Percentiles rank a stretch among this genome's conserved stretches.
Conservation (phyloP, 2,888 invertebrate species). For the Drosophila neotestacea region DNA sequence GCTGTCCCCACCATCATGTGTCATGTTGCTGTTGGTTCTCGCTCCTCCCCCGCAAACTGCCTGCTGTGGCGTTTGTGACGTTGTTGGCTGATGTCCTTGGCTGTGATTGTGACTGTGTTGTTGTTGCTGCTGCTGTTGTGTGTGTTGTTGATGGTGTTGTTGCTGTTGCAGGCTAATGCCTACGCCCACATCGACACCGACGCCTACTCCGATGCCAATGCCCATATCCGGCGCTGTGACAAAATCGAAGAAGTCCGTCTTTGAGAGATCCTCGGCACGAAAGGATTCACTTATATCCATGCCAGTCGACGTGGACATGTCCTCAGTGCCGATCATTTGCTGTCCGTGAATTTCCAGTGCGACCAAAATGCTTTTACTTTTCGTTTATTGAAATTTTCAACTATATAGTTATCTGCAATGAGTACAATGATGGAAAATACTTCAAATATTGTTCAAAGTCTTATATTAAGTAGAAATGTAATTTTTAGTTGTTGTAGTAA, state of each 20-base stretch:
- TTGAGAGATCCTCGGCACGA: slow-evolving; percentile 92
- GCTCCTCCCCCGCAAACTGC: slow-evolving; percentile 46
- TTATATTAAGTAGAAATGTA: too few relatives aligned
- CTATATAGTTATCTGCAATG: slow-evolving; percentile 11
- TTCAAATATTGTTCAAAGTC: too few relatives aligned
- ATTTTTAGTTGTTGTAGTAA: not conserved
- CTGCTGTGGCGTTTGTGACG: slow-evolving; percentile 69
- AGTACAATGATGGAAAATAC: not conserved
- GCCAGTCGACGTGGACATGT: slow-evolving; percentile 86
- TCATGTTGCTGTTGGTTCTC: slow-evolving; percentile 67
- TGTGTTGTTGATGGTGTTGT: slow-evolving; percentile 75
- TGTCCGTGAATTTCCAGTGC: slow-evolving; percentile 71
- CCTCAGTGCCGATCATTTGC: slow-evolving; percentile 85
- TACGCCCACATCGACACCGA: slow-evolving; percentile 84
- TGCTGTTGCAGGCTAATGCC: slow-evolving; percentile 83
- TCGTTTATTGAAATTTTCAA: not conserved
- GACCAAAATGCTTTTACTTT: slow-evolving; percentile 16
- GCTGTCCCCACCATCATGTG: slow-evolving; percentile 71
- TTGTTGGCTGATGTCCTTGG: slow-evolving; percentile 66
- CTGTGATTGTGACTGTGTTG: slow-evolving; percentile 56
- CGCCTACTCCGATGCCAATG: slow-evolving; percentile 83
- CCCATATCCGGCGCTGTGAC: slow-evolving; percentile 92
- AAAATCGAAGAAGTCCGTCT: slow-evolving; percentile 95
- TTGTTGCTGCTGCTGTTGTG: slow-evolving; percentile 49
- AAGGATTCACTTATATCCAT: slow-evolving; percentile 94